These are phyloP conservation scores for Pristionchus mayeri DNA, from an alignment of 2,888 invertebrate genomes.

Conservation along the genomic window DNA sequence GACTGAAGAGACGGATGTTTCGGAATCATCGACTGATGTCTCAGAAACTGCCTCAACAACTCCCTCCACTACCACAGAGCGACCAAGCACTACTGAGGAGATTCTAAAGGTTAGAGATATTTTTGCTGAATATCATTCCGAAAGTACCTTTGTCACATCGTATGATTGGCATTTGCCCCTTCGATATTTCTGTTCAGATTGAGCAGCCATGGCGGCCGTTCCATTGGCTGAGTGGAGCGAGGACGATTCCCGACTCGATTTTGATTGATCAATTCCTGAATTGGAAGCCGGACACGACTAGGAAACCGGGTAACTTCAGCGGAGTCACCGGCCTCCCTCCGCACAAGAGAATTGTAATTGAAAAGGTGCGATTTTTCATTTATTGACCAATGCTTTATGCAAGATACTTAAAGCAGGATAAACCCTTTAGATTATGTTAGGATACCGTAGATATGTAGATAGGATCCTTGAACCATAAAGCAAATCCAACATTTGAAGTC, in stretches of 20 bases:
- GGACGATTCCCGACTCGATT: constrained; percentile 46
- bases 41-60: not conserved
- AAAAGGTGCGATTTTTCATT: not conserved
- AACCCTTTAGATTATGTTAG: too few species aligned
- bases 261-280: constrained; percentile 40
- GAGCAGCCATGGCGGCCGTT: constrained; percentile 18
- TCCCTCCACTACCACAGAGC: not conserved
- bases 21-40: not conserved
- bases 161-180: too few species aligned
- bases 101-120: constrained; percentile 11
- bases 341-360: not conserved
- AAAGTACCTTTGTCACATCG: too few species aligned
- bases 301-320: not conserved
- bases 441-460: too few species aligned
- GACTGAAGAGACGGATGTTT: not conserved
- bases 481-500: too few species aligned
- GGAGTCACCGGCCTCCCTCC: not conserved
- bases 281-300: constrained; percentile 11
- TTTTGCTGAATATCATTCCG: too few species aligned
- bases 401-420: too few species aligned
- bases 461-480: too few species aligned
- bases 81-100: not conserved
- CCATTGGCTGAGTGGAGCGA: constrained; percentile 40
- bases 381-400: too few species aligned
- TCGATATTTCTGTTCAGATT: not conserved